Evolutionary conservation across 2,888 invertebrate genomes (phyloP), one percentile per base, ranked within the genome.

Genomic region (Sesia bembeciformis): DNA sequence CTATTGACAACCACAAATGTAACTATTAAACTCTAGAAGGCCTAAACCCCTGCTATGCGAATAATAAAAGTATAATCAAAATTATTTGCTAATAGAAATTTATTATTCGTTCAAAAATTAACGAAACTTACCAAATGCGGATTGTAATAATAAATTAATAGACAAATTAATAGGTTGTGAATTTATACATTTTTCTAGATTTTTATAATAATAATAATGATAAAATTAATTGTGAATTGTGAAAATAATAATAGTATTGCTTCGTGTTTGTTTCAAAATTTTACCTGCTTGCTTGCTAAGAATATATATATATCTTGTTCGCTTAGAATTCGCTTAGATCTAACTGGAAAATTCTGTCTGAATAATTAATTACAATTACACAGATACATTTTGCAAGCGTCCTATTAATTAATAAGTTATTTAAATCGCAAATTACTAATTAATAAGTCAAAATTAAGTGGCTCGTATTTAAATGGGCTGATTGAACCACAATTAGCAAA

Each of bases 161-260:
- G 86, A 84, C 80, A 84, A 83, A 81, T 77, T 77, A 78, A 87
- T 89, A 89, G 88, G 88, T 89, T 89, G 88, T 89, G 88, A 89
- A 85, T 87, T 87, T 89, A 84, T 84, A 87, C 85, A 88, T 85
- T 88, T 23, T 88, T 87, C 78, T 86, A 87, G 86, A 84, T 84
- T 87, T 86, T 85, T 84, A 85, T 84, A 83, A 49, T 23, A 49
- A 79, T 76, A 79, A 76, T 69, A 72, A 56, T 23, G 23, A 23
- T 23, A 23, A 23, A 23, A 23, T 23, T 2, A 23, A 23, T 23
- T 23, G 23, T 23, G 23, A 23, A 23, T 63, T 64, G 70, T 72
- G 65, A 68, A 70, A 64, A 64, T 61, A 67, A 67, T 67, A 70
- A 68, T 63, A 57, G 66, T 60, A 59, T 53, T 58, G 53, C 62